Base-by-base conservation (phyloP, 2,113 vertebrate species). In the Equus przewalskii region DNA sequence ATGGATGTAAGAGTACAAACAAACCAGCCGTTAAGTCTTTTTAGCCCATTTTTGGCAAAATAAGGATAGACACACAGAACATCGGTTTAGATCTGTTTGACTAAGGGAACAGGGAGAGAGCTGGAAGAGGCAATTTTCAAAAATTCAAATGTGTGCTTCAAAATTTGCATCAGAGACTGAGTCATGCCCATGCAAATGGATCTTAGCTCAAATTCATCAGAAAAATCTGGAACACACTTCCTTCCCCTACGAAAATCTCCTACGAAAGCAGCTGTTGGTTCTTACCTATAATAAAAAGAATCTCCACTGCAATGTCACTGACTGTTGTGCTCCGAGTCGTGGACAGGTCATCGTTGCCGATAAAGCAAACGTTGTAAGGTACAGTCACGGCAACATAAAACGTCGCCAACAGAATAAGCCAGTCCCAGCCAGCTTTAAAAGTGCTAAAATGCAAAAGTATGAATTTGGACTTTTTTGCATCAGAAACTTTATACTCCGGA, bases 351-450 rank as follows among this genome's bases (percentile, higher is more conserved):
- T 99, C 99, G 7, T 99, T 99, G 78, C 99, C 99, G 73, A 99
- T 99, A 98, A 99, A 99, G 95, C 99, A 99, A 83, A 99, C 99
- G 16, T 99, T 99, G 98, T 99, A 99, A 94, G 99, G 99, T 97
- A 99, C 99, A 22, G 99, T 99, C 98, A 99, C 99, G 36, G 99
- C 99, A 75, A 99, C 99, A 98, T 99, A 99, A 98, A 99, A 99
- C 62, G 99, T 99, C 79, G 99, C 99, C 83, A 99, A 97, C 87
- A 99, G 98, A 98, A 99, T 99, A 96, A 99, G 99, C 99, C 99
- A 99, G 98, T 99, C 99, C 99, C 99, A 99, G 94, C 99, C 99
- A 26, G 99, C 99, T 99, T 99, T 99, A 97, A 99, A 99, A 95
- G 99, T 99, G 99, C 99, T 99, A 99, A 99, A 99, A 99, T 99